These are phyloP conservation scores for Athetis lepigone DNA, from an alignment of 2,888 invertebrate species.

Conservation along the genomic window DNA sequence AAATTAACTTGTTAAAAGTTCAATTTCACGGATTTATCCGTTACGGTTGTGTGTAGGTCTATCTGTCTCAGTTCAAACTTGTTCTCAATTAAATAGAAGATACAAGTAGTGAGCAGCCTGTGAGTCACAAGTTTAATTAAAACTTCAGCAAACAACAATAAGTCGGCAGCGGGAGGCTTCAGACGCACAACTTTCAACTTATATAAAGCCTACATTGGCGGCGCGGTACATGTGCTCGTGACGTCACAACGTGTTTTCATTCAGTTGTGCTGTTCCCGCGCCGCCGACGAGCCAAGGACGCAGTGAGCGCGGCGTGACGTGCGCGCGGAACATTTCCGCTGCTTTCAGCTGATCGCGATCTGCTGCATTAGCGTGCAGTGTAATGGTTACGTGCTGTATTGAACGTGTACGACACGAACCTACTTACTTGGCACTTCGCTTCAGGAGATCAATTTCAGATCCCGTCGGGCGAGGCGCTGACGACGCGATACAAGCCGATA, in stretches of 20 bases:
- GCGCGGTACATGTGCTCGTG: no score
- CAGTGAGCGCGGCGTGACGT: constrained; percentile 12
- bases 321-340: constrained; percentile 29
- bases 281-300: no score
- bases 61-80: neutral
- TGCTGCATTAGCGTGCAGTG: constrained; percentile 7
- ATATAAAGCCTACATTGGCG: no score
- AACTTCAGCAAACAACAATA: constrained; percentile 27
- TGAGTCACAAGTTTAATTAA: constrained; percentile 38
- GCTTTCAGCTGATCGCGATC: constrained; percentile 44
- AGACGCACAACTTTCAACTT: constrained; percentile 3
- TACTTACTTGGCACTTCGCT: neutral
- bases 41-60: neutral
- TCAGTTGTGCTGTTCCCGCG: no score
- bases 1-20: no score
- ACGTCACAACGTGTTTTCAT: no score
- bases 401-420: constrained; percentile 8
- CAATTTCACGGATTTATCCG: no score
- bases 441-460: no score
- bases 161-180: constrained; percentile 27
- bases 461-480: no score
- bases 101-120: constrained; percentile 9
- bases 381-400: neutral
- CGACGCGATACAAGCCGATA: no score
- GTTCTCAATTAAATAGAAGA: constrained; percentile 2